phyloP scores from a whole-genome alignment of 2,113 vertebrate species.

The Rhabdomys dilectus region DNA sequence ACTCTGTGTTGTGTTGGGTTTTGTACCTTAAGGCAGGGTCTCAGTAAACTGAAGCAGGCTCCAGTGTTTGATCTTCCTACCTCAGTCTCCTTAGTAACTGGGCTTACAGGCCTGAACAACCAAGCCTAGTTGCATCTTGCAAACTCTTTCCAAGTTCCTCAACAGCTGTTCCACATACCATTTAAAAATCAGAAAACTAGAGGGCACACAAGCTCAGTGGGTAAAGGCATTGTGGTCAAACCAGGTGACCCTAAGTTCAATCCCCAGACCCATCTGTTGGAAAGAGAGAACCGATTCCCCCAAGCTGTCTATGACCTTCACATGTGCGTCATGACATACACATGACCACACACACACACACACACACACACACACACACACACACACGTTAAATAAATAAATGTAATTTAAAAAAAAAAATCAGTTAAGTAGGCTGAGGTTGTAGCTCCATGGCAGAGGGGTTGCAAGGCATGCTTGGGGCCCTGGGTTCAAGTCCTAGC shows the following conservation, averaged over 20 bases:
- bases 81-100: neutral
- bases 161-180: neutral
- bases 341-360: neutral
- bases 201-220: neutral
- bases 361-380: neutral
- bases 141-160: neutral
- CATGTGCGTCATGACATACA: neutral
- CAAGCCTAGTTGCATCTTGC: neutral
- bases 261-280: neutral
- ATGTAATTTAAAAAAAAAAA: neutral
- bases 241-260: neutral
- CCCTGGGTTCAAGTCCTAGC: neutral
- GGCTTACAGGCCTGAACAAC: neutral
- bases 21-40: neutral
- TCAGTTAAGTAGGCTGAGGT: neutral
- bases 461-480: neutral
- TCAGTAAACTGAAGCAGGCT: neutral
- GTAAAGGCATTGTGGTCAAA: neutral
- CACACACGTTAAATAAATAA: neutral
- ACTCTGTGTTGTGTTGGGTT: neutral
- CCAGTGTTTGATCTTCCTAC: neutral
- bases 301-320: neutral
- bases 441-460: neutral
- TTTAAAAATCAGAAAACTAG: slow-evolving; percentile 51
- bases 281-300: too few relatives aligned